phyloP scores from a whole-genome alignment of 1,140 invertebrate species.

The Wasmannia auropunctata region DNA sequence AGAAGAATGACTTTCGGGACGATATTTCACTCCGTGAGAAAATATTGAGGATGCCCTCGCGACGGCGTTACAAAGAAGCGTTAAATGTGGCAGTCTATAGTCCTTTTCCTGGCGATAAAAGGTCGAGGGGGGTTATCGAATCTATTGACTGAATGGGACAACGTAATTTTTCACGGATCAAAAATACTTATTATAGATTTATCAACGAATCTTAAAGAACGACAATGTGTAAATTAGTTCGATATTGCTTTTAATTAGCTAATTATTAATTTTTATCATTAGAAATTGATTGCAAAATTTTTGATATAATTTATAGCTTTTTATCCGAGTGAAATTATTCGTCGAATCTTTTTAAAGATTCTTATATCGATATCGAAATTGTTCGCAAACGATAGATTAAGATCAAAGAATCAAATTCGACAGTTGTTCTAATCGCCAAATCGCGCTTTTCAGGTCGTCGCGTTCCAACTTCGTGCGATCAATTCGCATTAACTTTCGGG shows the following conservation, averaged over 20 bases:
- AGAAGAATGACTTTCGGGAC: conserved; percentile 79
- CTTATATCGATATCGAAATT: background rate
- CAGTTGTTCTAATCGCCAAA: background rate
- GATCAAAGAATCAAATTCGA: conserved; percentile 21
- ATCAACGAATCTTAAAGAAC: background rate
- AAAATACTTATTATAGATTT: background rate
- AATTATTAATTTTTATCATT: background rate
- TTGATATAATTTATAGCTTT: background rate
- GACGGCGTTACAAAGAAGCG: conserved; percentile 21
- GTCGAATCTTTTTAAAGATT: background rate
- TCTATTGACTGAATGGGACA: background rate
- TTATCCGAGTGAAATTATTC: background rate
- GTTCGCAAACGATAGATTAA: background rate
- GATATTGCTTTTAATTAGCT: background rate
- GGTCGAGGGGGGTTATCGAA: background rate
- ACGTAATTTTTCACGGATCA: background rate
- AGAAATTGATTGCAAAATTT: background rate
- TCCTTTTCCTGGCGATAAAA: conserved; percentile 10
- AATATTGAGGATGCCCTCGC: conserved; percentile 63
- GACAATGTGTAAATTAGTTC: background rate
- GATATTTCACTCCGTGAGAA: conserved; percentile 70
- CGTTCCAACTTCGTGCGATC: conserved; percentile 24
- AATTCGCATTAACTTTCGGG: conserved; percentile 28
- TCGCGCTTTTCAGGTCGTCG: conserved; percentile 24
- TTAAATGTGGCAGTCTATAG: conserved; percentile 46